phyloP scores from a whole-genome alignment of 2,797 vertebrate genomes.

The Sebastes nivosus region DNA sequence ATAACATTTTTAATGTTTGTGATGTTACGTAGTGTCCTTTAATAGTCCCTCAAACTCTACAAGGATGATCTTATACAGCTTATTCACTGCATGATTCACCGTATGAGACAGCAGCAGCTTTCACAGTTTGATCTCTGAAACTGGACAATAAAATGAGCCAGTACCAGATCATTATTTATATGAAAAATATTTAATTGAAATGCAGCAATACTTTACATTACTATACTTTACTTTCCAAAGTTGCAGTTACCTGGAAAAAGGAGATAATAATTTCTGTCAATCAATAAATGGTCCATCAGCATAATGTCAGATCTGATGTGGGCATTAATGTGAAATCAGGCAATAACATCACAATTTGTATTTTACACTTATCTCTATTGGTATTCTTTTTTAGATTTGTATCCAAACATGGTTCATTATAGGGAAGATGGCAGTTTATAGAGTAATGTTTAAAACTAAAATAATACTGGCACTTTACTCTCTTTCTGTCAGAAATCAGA shows the following conservation, averaged over 20 bases:
- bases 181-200: neutral
- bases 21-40: neutral
- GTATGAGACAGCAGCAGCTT: neutral
- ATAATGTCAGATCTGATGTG: neutral
- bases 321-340: neutral
- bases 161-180: neutral
- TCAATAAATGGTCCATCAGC: neutral
- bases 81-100: neutral
- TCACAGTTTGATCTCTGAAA: neutral
- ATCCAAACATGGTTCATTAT: neutral
- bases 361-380: neutral
- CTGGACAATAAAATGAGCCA: neutral
- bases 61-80: neutral
- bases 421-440: neutral
- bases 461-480: neutral
- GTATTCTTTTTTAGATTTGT: neutral
- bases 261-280: neutral
- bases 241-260: neutral
- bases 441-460: neutral
- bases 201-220: neutral
- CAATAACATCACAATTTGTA: neutral
- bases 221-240: neutral
- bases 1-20: neutral
- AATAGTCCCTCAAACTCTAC: neutral
- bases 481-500: neutral